Evolutionary conservation across 2,888 invertebrate species (phyloP).

Genomic region (Aporophyla nigra): DNA sequence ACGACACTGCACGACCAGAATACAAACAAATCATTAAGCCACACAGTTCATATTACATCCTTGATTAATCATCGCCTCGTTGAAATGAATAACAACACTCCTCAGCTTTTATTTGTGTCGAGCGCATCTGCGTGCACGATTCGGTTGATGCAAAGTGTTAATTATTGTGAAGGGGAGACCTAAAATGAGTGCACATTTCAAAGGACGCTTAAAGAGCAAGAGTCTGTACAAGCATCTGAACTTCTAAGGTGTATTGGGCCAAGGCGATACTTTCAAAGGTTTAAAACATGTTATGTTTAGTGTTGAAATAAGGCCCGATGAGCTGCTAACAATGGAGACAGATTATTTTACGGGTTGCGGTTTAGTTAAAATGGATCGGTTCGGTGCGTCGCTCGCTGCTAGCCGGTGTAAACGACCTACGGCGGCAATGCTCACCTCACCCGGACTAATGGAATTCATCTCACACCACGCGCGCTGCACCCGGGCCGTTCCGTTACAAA

Average conservation of each 20-base stretch:
- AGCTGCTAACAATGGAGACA: conserved; percentile 36
- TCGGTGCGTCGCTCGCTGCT: conserved; percentile 65
- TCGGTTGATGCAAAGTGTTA: conserved; percentile 45
- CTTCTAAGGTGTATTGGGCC: conserved; percentile 76
- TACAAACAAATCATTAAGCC: conserved; percentile 78
- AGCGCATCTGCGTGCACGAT: conserved; percentile 53
- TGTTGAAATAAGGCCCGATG: conserved; percentile 48
- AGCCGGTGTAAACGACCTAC: conserved; percentile 77
- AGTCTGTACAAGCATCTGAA: conserved; percentile 68
- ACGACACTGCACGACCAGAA: conserved; percentile 77
- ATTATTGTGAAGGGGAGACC: conserved; percentile 64
- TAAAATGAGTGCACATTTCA: conserved; percentile 66
- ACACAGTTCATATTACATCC: conserved; percentile 71
- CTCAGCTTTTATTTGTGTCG: conserved; percentile 50
- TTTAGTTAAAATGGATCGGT: conserved; percentile 54
- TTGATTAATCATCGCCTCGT: conserved; percentile 74
- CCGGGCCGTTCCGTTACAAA: conserved; percentile 83
- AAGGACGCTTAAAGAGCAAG: conserved; percentile 71
- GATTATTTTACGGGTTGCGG: conserved; percentile 49
- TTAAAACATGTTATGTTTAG: conserved; percentile 31
- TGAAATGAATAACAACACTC: conserved; percentile 46
- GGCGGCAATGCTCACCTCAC: conserved; percentile 69
- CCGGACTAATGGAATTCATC: conserved; percentile 85
- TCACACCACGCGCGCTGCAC: conserved; percentile 80
- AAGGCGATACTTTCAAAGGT: conserved; percentile 79